Evolutionary conservation across 2,113 vertebrate genomes (phyloP), one percentile per base, ranked within the genome.

Genomic region (Procapra przewalskii): DNA sequence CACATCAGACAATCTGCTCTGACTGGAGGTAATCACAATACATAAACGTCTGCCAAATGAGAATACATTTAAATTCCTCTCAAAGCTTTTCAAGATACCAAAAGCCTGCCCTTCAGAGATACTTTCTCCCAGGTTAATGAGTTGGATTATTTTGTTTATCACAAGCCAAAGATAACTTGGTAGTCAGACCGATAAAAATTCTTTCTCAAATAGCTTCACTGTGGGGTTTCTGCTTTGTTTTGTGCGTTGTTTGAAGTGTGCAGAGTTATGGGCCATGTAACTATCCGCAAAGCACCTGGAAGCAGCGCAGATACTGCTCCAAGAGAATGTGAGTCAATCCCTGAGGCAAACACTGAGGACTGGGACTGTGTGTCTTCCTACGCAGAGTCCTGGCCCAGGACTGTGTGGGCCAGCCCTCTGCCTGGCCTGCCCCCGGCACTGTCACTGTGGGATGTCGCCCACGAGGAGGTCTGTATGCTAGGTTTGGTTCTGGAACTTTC

Each of bases 11-110:
- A 75, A 75, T 93, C 88, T 92, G 19, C 89, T 92, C 80, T 94
- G 55, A 90, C 90, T 79, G 19, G 48, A 94, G 36, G 64, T 97
- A 98, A 97, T 97, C 93, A 96, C 33, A 95, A 96, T 80, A 91
- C 86, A 94, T 93, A 94, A 97, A 88, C 94, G 96, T 90, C 64
- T 92, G 62, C 75, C 86, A 97, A 96, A 96, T 82, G 27, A 97
- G 85, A 97, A 97, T 83, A 90, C 45, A 87, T 96, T 96, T 97
- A 96, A 95, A 97, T 95, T 95, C 81, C 43, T 91, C 40, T 86
- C 81, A 81, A 83, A 96, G 80, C 62, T 92, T 90, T 88, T 92
- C 81, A 93, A 96, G 77, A 96, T 92, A 62, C 40, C 93, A 64
- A 91, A 93, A 92, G 84, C 5, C 50, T 96, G 90, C 60, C 90